Evolutionary conservation across 1,140 invertebrate species (phyloP).

Genomic region (Augochlora pura): DNA sequence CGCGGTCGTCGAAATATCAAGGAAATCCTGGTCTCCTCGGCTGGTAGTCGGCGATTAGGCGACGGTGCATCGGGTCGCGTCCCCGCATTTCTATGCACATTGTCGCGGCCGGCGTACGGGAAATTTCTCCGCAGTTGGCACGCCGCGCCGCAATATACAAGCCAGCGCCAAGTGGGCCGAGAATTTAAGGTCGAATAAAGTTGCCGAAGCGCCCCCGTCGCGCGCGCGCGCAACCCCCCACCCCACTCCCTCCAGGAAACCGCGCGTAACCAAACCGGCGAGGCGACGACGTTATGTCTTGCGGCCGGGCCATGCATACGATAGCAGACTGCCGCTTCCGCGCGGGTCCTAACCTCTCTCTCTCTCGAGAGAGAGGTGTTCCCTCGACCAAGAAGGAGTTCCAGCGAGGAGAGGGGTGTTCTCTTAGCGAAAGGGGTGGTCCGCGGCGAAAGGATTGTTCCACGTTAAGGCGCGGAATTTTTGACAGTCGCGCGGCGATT

Average conservation of each 20-base stretch:
- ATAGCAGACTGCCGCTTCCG: constrained; percentile 12
- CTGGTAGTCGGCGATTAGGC: constrained; percentile 29
- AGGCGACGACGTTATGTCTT: constrained; percentile 3
- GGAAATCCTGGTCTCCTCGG: constrained; percentile 18
- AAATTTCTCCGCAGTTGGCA: constrained; percentile 48
- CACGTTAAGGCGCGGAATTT: constrained; percentile 16
- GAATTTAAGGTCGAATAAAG: constrained; percentile 62
- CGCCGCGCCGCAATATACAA: constrained; percentile 20
- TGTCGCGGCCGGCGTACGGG: constrained; percentile 23
- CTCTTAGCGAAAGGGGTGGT: too few relatives aligned
- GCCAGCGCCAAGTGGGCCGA: constrained; percentile 53
- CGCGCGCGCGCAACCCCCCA: too few relatives aligned
- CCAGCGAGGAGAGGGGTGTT: too few relatives aligned
- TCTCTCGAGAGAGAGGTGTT: background rate
- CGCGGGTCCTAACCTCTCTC: background rate
- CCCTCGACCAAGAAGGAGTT: too few relatives aligned
- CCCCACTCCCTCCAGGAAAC: background rate
- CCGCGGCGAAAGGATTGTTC: too few relatives aligned
- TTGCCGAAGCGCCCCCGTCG: constrained; percentile 32
- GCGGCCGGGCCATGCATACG: constrained; percentile 15
- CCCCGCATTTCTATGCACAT: constrained; percentile 42
- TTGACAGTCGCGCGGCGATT: constrained; percentile 8
- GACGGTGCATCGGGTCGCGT: constrained; percentile 19
- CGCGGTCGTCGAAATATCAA: constrained; percentile 35
- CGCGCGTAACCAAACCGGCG: constrained; percentile 11